Conservation (phyloP, 2,888 invertebrate species). For the Chrysolina haemoptera region DNA sequence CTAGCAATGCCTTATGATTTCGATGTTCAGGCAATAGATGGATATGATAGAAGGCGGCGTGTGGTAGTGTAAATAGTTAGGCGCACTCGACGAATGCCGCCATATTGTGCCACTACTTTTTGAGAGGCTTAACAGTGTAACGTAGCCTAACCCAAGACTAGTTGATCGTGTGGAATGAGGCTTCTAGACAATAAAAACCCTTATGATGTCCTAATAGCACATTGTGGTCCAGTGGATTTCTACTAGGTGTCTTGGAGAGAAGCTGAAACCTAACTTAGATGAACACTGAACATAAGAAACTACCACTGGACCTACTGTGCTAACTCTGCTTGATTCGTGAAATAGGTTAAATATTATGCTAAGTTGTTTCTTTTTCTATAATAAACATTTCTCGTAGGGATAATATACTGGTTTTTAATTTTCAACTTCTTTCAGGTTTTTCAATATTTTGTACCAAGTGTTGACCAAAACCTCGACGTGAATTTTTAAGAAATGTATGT, state of each 20-base stretch:
- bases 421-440: no score
- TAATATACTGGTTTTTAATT: no score
- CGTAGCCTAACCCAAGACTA: constrained; percentile 64
- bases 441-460: no score
- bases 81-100: constrained; percentile 59
- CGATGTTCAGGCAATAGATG: constrained; percentile 49
- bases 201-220: constrained; percentile 53
- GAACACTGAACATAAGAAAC: not conserved
- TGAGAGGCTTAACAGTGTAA: constrained; percentile 60
- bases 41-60: constrained; percentile 60
- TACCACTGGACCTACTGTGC: constrained; percentile 44
- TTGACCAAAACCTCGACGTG: no score
- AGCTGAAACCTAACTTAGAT: not conserved
- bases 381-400: no score
- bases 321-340: not conserved
- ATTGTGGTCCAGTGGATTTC: constrained; percentile 44
- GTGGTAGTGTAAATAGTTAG: constrained; percentile 66
- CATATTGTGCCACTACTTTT: constrained; percentile 52
- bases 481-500: no score
- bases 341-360: not conserved
- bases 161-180: constrained; percentile 68
- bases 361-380: no score
- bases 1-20: constrained; percentile 1
- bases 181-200: constrained; percentile 66
- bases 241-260: not conserved